Conservation (phyloP, 2,113 vertebrate genomes). For the Ranitomeya variabilis region DNA sequence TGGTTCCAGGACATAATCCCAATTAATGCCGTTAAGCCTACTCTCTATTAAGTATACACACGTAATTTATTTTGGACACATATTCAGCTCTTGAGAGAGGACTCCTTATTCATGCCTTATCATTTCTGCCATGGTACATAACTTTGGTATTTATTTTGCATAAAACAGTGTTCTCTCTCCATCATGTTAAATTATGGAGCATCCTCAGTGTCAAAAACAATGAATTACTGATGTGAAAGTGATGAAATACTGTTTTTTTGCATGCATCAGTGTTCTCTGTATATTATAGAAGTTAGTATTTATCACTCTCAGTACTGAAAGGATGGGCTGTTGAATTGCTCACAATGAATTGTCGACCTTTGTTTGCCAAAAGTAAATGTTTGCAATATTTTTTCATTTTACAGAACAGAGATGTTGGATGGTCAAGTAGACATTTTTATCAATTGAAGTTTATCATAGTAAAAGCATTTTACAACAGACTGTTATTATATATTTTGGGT, state of each 20-base stretch:
- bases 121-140: slow-evolving; percentile 20
- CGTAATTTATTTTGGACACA: slow-evolving; percentile 25
- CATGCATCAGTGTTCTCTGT: slow-evolving; percentile 27
- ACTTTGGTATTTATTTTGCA: slow-evolving; percentile 29
- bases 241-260: slow-evolving; percentile 24
- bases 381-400: background rate
- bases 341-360: background rate
- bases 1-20: slow-evolving; percentile 11
- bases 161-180: slow-evolving; percentile 30
- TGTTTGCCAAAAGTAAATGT: background rate
- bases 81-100: background rate
- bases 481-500: too few relatives aligned
- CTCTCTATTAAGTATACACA: slow-evolving; percentile 2
- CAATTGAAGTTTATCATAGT: background rate
- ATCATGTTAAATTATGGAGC: slow-evolving; percentile 32
- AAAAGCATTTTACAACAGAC: background rate
- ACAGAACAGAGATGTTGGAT: background rate
- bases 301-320: slow-evolving; percentile 2
- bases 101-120: slow-evolving; percentile 23
- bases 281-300: slow-evolving; percentile 31
- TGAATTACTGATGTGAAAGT: slow-evolving; percentile 29
- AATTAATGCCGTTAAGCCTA: background rate
- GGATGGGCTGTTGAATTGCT: background rate
- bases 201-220: slow-evolving; percentile 21
- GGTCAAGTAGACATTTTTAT: background rate